Conservation (phyloP, 2,113 vertebrate genomes). For the Isichthys henryi region DNA sequence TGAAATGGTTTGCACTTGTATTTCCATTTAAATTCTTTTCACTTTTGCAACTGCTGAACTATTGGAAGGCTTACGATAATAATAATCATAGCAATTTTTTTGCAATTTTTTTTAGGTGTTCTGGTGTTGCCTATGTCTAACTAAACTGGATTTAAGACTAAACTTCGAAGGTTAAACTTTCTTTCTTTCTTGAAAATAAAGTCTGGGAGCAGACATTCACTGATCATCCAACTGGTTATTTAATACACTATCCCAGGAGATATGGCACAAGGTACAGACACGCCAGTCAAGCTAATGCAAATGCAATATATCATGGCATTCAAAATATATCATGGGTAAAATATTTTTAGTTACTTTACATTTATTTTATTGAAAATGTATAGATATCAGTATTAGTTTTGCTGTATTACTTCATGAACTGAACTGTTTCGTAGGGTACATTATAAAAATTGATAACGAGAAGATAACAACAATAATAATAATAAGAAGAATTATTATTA, state of each 20-base stretch:
- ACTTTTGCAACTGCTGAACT: not conserved
- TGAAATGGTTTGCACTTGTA: not conserved
- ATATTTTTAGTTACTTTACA: not conserved
- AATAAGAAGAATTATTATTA: not conserved
- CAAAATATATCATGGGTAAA: too few species aligned
- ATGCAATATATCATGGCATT: not conserved
- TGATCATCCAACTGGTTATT: not conserved
- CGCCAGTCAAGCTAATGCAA: not conserved
- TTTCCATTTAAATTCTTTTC: not conserved
- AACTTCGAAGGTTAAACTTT: not conserved
- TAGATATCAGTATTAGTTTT: not conserved
- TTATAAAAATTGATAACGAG: not conserved
- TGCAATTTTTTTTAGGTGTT: not conserved
- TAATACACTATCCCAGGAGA: not conserved
- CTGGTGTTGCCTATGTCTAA: not conserved
- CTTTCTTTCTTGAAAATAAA: not conserved
- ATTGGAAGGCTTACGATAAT: not conserved
- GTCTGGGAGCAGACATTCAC: not conserved
- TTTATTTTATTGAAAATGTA: not conserved
- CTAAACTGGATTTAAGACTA: not conserved
- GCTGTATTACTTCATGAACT: not conserved
- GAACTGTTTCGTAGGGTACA: not conserved
- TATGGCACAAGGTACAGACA: not conserved
- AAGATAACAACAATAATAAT: not conserved
- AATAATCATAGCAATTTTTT: not conserved